These are phyloP conservation scores for Etheostoma nigrum DNA, from an alignment of 2,797 vertebrate genomes.

Conservation along the genomic window DNA sequence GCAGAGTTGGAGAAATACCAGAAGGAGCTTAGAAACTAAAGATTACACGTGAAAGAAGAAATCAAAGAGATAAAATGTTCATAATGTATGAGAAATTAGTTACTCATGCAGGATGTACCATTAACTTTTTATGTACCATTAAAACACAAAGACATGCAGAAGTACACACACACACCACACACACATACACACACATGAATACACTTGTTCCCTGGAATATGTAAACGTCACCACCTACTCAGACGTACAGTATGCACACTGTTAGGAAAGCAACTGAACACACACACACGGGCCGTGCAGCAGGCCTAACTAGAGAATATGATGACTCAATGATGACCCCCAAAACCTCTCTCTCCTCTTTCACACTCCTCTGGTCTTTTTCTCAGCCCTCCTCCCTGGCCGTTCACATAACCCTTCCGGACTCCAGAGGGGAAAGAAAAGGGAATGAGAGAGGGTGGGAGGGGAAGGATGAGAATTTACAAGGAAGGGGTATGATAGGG, in stretches of 20 bases:
- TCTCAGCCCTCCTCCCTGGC: conserved; percentile 80
- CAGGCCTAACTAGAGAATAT: conserved; percentile 90
- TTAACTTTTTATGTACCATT: conserved; percentile 17
- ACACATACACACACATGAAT: conserved; percentile 34
- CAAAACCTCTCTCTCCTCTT: conserved; percentile 70
- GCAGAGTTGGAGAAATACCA: background rate
- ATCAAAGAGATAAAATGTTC: background rate
- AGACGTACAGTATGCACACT: conserved; percentile 35
- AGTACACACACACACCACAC: conserved; percentile 12
- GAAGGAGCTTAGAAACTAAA: background rate
- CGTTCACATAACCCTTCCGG: conserved; percentile 96
- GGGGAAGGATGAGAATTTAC: conserved; percentile 84
- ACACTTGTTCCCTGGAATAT: conserved; percentile 59
- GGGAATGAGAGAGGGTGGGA: conserved; percentile 74
- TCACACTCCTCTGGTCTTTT: conserved; percentile 77
- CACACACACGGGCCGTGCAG: conserved; percentile 14
- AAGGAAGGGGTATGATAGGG: conserved; percentile 86
- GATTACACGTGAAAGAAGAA: background rate
- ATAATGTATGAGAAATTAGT: background rate
- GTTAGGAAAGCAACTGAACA: conserved; percentile 34
- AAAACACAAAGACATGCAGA: conserved; percentile 18
- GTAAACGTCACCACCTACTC: conserved; percentile 62
- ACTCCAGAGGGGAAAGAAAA: conserved; percentile 85
- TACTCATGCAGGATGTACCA: conserved; percentile 5
- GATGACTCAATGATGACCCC: conserved; percentile 80